Base-by-base conservation (phyloP, 2,888 invertebrate species). In the Lycophotia porphyrea region DNA sequence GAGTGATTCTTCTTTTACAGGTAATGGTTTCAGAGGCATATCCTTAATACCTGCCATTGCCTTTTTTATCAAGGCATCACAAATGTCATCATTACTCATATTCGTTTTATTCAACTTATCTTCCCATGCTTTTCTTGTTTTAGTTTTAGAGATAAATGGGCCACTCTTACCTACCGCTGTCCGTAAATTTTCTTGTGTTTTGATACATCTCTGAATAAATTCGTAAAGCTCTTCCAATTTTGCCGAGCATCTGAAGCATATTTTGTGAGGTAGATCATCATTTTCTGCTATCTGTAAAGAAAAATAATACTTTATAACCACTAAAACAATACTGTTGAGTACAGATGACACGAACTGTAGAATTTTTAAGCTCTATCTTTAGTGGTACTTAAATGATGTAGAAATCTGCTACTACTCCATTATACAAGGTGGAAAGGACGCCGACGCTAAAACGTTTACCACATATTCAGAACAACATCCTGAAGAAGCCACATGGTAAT, bases 231-330 rank as follows among this genome's bases (percentile, higher is more conserved):
- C 96, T 86, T 96, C 95, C 42, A 96, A 91, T 86, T 96, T 96
- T 24, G 96, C 96, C 74, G 96, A 96, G 82, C 96, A 96, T 27
- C 96, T 91, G 82, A 96, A 96, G 86, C 96, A 96, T 75, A 96
- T 96, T 92, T 95, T 96, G 84, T 96, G 96, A n/a, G 96, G 96
- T 4, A 96, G 90, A 58, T 95, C 95, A 90, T 96, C 96, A 90
- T 95, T 94, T 90, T 96, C 96, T 39, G 92, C 90, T 81, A 96
- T 90, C 96, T 96, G 92, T 58, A 95, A 95, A 78, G 18, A 77
- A 76, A 82, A 36, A 74, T 73, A n/a, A 39, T 31, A 52, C 34
- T 65, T 5, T 31, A 27, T 44, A 55, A 63, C n/a, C 8, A 60
- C 27, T 47, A 15, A 61, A 31, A 76, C 24, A 52, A 52, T 9